Evolutionary conservation across 1,140 invertebrate genomes (phyloP), one percentile per base, ranked within the genome.

Genomic region (Nautilus pompilius): DNA sequence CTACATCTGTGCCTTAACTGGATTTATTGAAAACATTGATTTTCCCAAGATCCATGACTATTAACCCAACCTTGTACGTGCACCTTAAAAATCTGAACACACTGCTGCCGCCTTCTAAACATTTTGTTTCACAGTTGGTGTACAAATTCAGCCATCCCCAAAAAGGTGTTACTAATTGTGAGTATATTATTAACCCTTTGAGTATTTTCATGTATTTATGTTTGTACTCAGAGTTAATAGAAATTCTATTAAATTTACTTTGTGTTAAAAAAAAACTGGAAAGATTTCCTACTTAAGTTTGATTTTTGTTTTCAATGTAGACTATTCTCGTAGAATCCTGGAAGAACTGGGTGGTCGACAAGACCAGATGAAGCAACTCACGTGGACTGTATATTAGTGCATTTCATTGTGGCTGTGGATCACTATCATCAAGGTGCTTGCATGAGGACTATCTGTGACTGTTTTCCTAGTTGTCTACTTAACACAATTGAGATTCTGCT

Each of bases 351-450:
- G 69, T 22, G 70, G 63, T 55, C 61, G 69, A 10, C 36, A 45
- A 29, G 45, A 63, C 10, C 61, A 64, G 5, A 74, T 79, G 71
- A 79, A 72, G 62, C 77, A 79, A 64, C 67, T 79, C n/a, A 79
- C 77, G 20, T 79, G 74, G 74, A 79, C 77, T 8, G 71, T 79
- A 15, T 79, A 79, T 54, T 76, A n/a, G n/a, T n/a, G n/a, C n/a
- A n/a, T n/a, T n/a, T n/a, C n/a, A n/a, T n/a, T n/a, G n/a, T n/a
- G n/a, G n/a, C n/a, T n/a, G n/a, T n/a, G n/a, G n/a, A n/a, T n/a
- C n/a, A n/a, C n/a, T n/a, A n/a, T n/a, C n/a, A n/a, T n/a, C n/a
- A n/a, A n/a, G n/a, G n/a, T n/a, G n/a, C n/a, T n/a, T n/a, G n/a
- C n/a, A n/a, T n/a, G n/a, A n/a, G n/a, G n/a, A n/a, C n/a, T n/a